Percentiles rank a stretch among this genome's conserved stretches.
phyloP scores from a whole-genome alignment of 1,140 invertebrate species.

The Cardiocondyla obscurior region DNA sequence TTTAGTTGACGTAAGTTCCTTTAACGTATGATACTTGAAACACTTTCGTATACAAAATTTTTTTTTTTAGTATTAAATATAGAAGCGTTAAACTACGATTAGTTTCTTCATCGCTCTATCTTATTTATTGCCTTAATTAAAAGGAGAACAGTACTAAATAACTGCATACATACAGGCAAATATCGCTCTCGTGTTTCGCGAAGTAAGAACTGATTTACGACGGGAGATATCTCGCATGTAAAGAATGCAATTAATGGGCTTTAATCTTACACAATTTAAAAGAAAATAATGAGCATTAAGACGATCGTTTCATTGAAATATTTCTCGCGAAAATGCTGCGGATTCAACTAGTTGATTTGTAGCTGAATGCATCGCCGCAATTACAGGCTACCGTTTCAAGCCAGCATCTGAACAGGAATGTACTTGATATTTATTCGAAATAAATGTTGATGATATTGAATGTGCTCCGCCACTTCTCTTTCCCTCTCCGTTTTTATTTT shows the following conservation, averaged over 20 bases:
- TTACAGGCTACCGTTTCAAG: background rate
- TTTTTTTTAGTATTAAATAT: background rate
- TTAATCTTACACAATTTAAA: slow-evolving; percentile 20
- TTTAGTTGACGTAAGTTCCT: background rate
- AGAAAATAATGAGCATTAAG: slow-evolving; percentile 3
- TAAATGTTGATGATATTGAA: slow-evolving; percentile 15
- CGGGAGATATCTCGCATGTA: slow-evolving; percentile 28
- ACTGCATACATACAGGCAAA: slow-evolving; percentile 16
- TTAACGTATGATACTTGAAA: background rate
- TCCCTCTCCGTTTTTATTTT: background rate
- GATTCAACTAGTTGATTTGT: background rate
- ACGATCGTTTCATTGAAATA: slow-evolving; percentile 55
- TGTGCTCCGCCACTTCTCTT: background rate
- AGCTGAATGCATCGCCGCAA: slow-evolving; percentile 24
- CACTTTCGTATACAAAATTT: background rate
- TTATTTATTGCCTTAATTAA: background rate
- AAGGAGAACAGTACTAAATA: background rate
- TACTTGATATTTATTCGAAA: background rate
- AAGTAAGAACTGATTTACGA: slow-evolving; percentile 27
- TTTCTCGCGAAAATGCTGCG: background rate
- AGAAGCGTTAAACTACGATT: background rate
- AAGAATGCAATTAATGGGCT: slow-evolving; percentile 59
- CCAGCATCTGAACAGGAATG: background rate
- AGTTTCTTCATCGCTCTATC: background rate
- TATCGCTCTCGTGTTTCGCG: slow-evolving; percentile 37